A percentile compares a stretch with the other conserved stretches of the same genome.
Evolutionary conservation across 2,113 vertebrate genomes (phyloP).

Genomic region (Mesembrinibis cayennensis): DNA sequence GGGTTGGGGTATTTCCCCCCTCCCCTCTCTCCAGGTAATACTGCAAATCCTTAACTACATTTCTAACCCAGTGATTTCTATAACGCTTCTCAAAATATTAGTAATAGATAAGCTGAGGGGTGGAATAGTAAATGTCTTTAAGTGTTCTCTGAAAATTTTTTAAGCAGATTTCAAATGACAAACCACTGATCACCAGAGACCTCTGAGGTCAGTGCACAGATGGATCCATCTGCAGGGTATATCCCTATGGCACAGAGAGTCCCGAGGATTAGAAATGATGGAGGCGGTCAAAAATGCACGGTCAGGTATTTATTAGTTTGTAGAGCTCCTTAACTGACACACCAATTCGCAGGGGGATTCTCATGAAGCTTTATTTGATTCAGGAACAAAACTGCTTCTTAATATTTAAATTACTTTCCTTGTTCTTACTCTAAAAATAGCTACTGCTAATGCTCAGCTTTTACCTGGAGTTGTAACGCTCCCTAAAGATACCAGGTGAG

Average conservation of each 20-base stretch:
- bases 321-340: background rate
- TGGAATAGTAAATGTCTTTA: background rate
- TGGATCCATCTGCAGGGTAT: background rate
- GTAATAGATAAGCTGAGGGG: background rate
- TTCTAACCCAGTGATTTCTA: background rate
- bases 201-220: background rate
- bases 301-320: background rate
- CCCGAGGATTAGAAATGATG: fast-evolving
- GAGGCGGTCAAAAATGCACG: background rate
- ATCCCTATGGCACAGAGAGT: background rate
- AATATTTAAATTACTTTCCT: background rate
- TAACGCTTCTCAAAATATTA: background rate
- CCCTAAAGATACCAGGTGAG: fast-evolving
- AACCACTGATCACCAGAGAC: background rate
- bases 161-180: background rate
- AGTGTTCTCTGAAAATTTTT: background rate
- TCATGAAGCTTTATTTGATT: background rate
- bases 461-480: background rate
- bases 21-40: background rate
- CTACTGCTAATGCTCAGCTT: background rate
- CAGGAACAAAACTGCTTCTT: background rate
- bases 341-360: background rate
- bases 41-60: background rate
- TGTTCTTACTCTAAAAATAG: background rate
- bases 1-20: background rate